A percentile compares a stretch with the other conserved stretches of the same genome.
Conservation (phyloP, 2,888 invertebrate species). For the Pollenia amentaria region DNA sequence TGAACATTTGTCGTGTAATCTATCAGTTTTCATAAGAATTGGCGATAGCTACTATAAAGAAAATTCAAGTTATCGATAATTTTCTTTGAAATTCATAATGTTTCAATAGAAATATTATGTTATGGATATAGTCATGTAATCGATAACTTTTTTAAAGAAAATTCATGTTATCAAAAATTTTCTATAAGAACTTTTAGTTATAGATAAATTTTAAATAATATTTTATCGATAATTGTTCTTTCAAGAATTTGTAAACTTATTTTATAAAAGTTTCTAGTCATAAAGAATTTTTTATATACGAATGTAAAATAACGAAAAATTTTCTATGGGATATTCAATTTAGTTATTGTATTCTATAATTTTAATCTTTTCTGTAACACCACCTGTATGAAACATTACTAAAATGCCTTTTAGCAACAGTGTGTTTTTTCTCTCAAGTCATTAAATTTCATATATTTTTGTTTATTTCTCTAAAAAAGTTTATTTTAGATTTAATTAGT, state of each 20-base stretch:
- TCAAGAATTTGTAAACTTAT: too few relatives aligned
- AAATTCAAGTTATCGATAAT: neutral
- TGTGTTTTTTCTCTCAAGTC: slow-evolving; percentile 1
- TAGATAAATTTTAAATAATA: neutral
- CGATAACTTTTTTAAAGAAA: neutral
- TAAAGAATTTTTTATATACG: neutral
- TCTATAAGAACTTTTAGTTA: neutral
- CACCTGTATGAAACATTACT: slow-evolving; percentile 20
- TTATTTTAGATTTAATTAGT: neutral
- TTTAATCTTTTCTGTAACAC: slow-evolving; percentile 6
- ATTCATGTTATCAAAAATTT: neutral
- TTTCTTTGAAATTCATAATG: neutral
- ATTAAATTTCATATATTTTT: slow-evolving; percentile 26
- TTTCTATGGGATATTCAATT: neutral
- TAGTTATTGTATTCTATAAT: neutral
- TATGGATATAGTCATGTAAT: neutral
- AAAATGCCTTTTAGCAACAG: slow-evolving; percentile 4
- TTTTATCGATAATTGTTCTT: too few relatives aligned
- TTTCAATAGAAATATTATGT: neutral
- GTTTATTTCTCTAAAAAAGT: neutral
- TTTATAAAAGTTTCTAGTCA: neutral
- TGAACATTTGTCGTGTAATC: too few relatives aligned
- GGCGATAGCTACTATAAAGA: neutral
- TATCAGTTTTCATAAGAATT: too few relatives aligned
- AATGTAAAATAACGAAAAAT: neutral